Evolutionary conservation across 1,140 invertebrate species (phyloP).

Genomic region (Nomia melanderi): DNA sequence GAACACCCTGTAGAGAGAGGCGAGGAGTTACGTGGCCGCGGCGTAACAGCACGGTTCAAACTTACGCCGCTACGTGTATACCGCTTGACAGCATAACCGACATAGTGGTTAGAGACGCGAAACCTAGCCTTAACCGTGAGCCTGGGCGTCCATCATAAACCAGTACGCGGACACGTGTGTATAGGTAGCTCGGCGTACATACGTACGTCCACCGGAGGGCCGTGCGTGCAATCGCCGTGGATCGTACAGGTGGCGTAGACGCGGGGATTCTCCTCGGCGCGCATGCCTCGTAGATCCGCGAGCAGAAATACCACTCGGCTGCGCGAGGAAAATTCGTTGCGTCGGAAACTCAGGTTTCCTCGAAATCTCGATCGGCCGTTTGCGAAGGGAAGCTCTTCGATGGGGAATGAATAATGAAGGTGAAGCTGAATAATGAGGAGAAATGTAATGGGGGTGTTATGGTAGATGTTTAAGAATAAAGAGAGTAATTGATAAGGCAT

Average conservation of each 20-base stretch:
- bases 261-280: background rate
- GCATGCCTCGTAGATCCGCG: background rate
- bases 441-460: too few relatives aligned
- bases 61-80: slow-evolving; percentile 57
- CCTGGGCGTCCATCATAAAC: slow-evolving; percentile 19
- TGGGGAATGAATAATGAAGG: too few relatives aligned
- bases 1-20: background rate
- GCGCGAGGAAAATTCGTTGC: too few relatives aligned
- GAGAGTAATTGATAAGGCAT: too few relatives aligned
- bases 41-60: slow-evolving; percentile 23
- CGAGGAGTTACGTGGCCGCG: background rate
- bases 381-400: too few relatives aligned
- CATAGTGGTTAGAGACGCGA: slow-evolving; percentile 54
- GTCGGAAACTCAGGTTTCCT: too few relatives aligned
- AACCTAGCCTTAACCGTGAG: slow-evolving; percentile 52
- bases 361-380: too few relatives aligned
- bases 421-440: too few relatives aligned
- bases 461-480: too few relatives aligned
- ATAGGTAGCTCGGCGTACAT: background rate
- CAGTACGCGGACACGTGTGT: slow-evolving; percentile 32
- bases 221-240: slow-evolving; percentile 12
- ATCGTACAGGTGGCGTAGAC: slow-evolving; percentile 12
- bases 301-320: background rate
- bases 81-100: slow-evolving; percentile 63
- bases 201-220: slow-evolving; percentile 4